A percentile compares a stretch with the other conserved stretches of the same genome.
phyloP scores from a whole-genome alignment of 2,888 invertebrate species.

The Nomada ferruginata region DNA sequence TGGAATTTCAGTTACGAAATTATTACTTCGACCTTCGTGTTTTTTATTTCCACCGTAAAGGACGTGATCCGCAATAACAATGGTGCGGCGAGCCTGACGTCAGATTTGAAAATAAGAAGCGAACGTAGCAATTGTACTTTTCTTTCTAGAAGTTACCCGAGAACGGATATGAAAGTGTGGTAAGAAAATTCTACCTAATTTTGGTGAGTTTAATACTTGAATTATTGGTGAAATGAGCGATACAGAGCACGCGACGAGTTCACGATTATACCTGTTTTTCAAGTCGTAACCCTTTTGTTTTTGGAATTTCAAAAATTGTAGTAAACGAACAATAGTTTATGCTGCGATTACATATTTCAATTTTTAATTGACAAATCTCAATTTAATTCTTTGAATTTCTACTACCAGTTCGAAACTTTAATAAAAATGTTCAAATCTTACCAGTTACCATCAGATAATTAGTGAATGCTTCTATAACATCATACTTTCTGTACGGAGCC shows the following conservation, averaged over 20 bases:
- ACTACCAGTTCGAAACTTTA: neutral
- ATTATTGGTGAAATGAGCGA: neutral
- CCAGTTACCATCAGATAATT: neutral
- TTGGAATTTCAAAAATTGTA: neutral
- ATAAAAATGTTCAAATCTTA: neutral
- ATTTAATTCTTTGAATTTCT: neutral
- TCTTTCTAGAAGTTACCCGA: neutral
- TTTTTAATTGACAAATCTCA: neutral
- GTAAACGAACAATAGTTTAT: neutral
- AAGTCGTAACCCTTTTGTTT: neutral
- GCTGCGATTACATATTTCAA: no score
- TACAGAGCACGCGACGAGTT: neutral
- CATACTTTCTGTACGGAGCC: neutral
- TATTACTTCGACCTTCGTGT: conserved; percentile 47
- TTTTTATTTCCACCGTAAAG: conserved; percentile 16
- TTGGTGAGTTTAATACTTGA: neutral
- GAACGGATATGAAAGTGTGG: neutral
- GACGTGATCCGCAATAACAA: conserved; percentile 4
- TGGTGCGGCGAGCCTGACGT: conserved; percentile 2
- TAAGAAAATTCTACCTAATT: neutral
- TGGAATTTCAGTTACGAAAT: conserved; percentile 56
- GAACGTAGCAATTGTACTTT: neutral
- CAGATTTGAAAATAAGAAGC: neutral
- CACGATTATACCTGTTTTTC: neutral
- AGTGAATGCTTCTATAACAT: neutral